phyloP scores from a whole-genome alignment of 2,113 vertebrate species.

The Tachycineta bicolor region DNA sequence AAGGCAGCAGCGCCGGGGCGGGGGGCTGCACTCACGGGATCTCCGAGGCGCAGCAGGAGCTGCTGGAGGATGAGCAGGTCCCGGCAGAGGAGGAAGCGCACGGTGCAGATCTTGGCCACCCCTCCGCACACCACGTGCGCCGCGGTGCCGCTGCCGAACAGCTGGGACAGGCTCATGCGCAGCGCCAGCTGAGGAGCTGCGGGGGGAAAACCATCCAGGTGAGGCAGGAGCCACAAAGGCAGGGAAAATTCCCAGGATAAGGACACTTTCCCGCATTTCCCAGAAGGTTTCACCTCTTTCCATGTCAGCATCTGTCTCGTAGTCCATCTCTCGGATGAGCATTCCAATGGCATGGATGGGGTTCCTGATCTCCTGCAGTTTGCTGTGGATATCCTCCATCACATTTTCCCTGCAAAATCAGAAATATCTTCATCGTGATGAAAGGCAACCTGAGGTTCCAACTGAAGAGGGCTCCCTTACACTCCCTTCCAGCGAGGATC shows the following conservation, averaged over 20 bases:
- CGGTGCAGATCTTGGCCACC: constrained; percentile 80
- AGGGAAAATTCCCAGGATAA: background rate
- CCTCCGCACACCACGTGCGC: constrained; percentile 80
- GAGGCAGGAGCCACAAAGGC: background rate
- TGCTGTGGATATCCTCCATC: constrained; percentile 89
- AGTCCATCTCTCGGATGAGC: constrained; percentile 91
- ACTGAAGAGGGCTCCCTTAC: background rate
- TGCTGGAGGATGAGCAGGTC: constrained; percentile 93
- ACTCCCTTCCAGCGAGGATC: background rate
- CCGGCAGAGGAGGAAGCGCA: constrained; percentile 86
- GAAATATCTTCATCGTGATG: fast-evolving
- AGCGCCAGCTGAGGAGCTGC: constrained; percentile 79
- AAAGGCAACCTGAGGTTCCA: background rate
- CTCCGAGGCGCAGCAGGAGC: constrained; percentile 83
- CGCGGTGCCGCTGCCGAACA: constrained; percentile 82
- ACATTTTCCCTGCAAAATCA: constrained; percentile 76
- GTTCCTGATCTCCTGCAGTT: constrained; percentile 89
- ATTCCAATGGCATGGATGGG: constrained; percentile 82
- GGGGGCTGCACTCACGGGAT: constrained; percentile 79
- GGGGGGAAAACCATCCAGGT: background rate
- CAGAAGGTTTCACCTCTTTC: constrained; percentile 56
- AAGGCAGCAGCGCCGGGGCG: background rate
- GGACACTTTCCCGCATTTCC: fast-evolving
- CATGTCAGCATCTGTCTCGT: constrained; percentile 84
- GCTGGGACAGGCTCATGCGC: constrained; percentile 85